Evolutionary conservation across 2,888 invertebrate species (phyloP).

Genomic region (Phortica magna): DNA sequence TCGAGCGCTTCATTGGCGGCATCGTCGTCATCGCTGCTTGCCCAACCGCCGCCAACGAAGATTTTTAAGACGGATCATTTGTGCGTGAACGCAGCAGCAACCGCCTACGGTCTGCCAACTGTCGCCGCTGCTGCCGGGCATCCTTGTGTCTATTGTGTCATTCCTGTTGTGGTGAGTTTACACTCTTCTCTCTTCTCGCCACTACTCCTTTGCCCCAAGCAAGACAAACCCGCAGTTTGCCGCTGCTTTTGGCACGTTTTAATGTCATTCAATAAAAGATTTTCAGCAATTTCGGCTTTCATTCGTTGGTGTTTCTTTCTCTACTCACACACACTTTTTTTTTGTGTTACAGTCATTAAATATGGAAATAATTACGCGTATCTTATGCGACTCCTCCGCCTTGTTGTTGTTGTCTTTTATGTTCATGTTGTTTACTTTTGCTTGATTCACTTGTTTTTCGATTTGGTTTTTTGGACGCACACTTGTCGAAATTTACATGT

Average conservation of each 20-base stretch:
- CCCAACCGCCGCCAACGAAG: slow-evolving; percentile 75
- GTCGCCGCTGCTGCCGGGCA: slow-evolving; percentile 74
- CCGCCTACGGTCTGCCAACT: slow-evolving; percentile 74
- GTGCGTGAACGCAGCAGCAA: slow-evolving; percentile 68
- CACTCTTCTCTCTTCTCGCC: neutral
- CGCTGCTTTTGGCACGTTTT: neutral
- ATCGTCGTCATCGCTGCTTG: slow-evolving; percentile 69
- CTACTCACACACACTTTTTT: neutral
- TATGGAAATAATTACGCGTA: slow-evolving; percentile 61
- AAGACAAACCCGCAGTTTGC: no score
- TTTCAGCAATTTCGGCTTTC: slow-evolving; percentile 16
- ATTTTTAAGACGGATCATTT: slow-evolving; percentile 76
- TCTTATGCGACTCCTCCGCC: slow-evolving; percentile 27
- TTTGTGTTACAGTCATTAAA: slow-evolving; percentile 54
- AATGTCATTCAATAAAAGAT: slow-evolving; percentile 37
- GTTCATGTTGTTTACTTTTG: neutral
- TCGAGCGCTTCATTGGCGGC: slow-evolving; percentile 63
- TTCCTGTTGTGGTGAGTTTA: slow-evolving; percentile 76
- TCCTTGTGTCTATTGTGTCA: slow-evolving; percentile 77
- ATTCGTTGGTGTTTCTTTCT: neutral
- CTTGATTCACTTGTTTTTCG: neutral
- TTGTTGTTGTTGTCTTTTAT: neutral
- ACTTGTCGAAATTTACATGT: neutral
- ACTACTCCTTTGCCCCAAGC: no score
- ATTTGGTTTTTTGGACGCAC: neutral